These are phyloP conservation scores for Polyommatus icarus DNA, from an alignment of 2,888 invertebrate genomes.

Conservation along the genomic window DNA sequence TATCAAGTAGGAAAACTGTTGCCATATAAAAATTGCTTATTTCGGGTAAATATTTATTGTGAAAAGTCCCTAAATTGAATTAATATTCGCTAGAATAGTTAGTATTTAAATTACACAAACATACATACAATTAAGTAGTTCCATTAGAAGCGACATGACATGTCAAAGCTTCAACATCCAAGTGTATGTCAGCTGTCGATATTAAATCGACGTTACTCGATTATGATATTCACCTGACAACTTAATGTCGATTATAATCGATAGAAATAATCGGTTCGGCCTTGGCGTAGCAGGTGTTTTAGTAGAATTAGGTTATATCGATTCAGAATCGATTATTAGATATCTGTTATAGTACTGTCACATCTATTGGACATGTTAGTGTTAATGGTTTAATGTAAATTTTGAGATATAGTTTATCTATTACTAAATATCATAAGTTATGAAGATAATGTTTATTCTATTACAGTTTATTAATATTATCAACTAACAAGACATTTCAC, in stretches of 20 bases:
- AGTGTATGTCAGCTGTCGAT: slow-evolving; percentile 61
- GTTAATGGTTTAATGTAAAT: not conserved
- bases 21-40: not conserved
- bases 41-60: not conserved
- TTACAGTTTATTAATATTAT: not conserved
- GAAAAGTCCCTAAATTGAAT: not conserved
- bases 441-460: too few species aligned
- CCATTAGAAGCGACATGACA: slow-evolving; percentile 36
- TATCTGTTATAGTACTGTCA: slow-evolving; percentile 18
- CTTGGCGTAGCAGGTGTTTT: slow-evolving; percentile 39
- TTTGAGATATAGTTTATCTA: not conserved
- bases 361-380: not conserved
- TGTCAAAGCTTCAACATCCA: slow-evolving; percentile 41
- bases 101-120: not conserved
- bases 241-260: slow-evolving; percentile 45
- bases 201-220: slow-evolving; percentile 54
- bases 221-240: slow-evolving; percentile 44
- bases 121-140: not conserved
- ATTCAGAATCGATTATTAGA: slow-evolving; percentile 16
- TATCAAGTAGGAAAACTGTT: not conserved
- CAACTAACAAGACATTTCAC: not conserved
- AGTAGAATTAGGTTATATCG: slow-evolving; percentile 29
- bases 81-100: not conserved
- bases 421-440: not conserved
- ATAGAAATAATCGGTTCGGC: slow-evolving; percentile 47